Conservation (phyloP, 2,888 invertebrate species). For the Mellilla xanthometata region DNA sequence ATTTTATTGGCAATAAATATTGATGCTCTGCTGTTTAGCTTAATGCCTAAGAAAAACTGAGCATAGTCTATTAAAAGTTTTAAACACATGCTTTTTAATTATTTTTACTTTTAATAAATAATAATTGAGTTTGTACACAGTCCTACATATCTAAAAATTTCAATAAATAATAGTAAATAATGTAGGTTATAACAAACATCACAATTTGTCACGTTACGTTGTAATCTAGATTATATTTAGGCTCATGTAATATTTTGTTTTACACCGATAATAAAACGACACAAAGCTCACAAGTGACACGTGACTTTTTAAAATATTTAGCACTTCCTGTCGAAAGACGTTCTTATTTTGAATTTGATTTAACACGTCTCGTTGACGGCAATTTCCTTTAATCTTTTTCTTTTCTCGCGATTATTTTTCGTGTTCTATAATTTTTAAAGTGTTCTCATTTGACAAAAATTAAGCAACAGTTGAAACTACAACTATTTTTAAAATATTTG, state of each 20-base stretch:
- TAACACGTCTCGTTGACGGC: constrained; percentile 69
- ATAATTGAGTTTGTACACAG: too few relatives aligned
- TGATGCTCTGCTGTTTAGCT: constrained; percentile 59
- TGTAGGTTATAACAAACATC: neutral
- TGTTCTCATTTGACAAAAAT: constrained; percentile 53
- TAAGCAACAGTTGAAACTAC: constrained; percentile 36
- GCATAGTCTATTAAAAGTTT: constrained; percentile 19
- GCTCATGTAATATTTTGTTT: constrained; percentile 20
- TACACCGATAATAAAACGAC: constrained; percentile 51
- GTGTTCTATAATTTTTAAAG: constrained; percentile 43
- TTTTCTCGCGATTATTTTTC: constrained; percentile 56
- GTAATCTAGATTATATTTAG: constrained; percentile 35
- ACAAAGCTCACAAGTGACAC: constrained; percentile 36
- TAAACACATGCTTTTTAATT: too few relatives aligned
- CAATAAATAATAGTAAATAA: too few relatives aligned
- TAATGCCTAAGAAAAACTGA: constrained; percentile 43
- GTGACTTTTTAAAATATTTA: constrained; percentile 68
- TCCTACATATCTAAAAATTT: too few relatives aligned
- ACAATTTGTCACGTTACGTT: constrained; percentile 27
- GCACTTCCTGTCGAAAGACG: constrained; percentile 76
- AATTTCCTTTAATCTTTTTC: constrained; percentile 69
- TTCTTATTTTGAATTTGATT: constrained; percentile 80
- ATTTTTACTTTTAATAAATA: too few relatives aligned
- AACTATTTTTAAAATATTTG: too few relatives aligned
- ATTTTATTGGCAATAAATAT: constrained; percentile 76